phyloP scores from a whole-genome alignment of 2,797 vertebrate species.

The Amblyopsis hoosieri region DNA sequence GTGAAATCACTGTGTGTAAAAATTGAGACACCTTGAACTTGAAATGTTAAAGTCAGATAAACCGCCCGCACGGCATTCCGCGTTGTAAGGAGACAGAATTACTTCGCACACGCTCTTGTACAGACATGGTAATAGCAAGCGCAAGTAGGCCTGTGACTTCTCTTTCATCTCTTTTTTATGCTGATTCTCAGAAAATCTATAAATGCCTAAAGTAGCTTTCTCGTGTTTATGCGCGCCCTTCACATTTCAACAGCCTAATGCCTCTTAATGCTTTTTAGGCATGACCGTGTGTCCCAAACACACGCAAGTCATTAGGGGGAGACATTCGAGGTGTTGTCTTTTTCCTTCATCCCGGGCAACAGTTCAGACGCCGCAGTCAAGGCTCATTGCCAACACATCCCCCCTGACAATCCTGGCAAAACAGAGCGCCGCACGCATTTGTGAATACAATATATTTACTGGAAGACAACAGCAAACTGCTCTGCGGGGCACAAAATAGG shows the following conservation, averaged over 20 bases:
- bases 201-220: constrained; percentile 42
- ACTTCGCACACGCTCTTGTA: constrained; percentile 40
- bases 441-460: constrained; percentile 50
- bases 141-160: constrained; percentile 65
- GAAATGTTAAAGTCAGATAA: constrained; percentile 65
- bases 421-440: constrained; percentile 40
- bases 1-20: constrained; percentile 41
- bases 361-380: constrained; percentile 62
- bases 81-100: constrained; percentile 65
- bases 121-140: constrained; percentile 54
- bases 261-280: constrained; percentile 46
- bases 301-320: constrained; percentile 50
- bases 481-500: constrained; percentile 20
- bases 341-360: constrained; percentile 62
- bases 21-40: constrained; percentile 68
- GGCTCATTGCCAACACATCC: constrained; percentile 56
- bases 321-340: constrained; percentile 59
- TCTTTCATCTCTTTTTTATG: constrained; percentile 48
- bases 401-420: constrained; percentile 42
- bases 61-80: constrained; percentile 41
- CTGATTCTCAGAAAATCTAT: constrained; percentile 46
- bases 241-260: constrained; percentile 61
- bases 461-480: constrained; percentile 48
- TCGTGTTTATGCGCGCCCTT: constrained; percentile 60
- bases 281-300: constrained; percentile 51